phyloP scores from a whole-genome alignment of 2,888 invertebrate genomes.

The Dolomedes plantarius region DNA sequence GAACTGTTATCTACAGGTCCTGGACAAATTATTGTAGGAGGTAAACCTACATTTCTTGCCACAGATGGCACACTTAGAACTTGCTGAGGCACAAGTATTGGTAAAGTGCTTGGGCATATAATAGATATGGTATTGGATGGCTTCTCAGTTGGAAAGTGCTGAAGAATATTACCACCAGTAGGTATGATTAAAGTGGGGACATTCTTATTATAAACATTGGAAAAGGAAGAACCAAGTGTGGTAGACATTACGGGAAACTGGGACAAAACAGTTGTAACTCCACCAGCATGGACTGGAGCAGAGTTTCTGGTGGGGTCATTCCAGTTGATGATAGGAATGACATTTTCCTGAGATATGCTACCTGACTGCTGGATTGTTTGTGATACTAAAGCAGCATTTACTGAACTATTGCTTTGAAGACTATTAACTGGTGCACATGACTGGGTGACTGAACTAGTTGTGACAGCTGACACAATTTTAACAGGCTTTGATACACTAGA shows the following conservation, averaged over 20 bases:
- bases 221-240: conserved; percentile 50
- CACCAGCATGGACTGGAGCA: conserved; percentile 36
- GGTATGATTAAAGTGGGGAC: conserved; percentile 58
- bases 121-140: conserved; percentile 57
- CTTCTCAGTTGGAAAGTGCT: conserved; percentile 43
- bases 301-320: conserved; percentile 28
- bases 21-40: conserved; percentile 36
- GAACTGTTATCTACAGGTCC: conserved; percentile 29
- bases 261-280: conserved; percentile 63
- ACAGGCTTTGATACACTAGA: background rate
- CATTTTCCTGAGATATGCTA: conserved; percentile 35
- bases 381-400: background rate
- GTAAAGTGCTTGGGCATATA: conserved; percentile 50
- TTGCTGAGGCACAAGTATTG: conserved; percentile 63
- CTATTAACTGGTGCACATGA: background rate
- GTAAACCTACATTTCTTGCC: conserved; percentile 45
- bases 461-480: background rate
- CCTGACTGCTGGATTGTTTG: background rate
- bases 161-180: conserved; percentile 38
- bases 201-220: conserved; percentile 48
- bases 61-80: conserved; percentile 53
- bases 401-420: conserved; percentile 6
- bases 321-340: conserved; percentile 23
- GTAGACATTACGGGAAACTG: conserved; percentile 70
- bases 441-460: background rate